Conservation (phyloP, 53 echinoderm and acorn worm genomes). For the Hippasteria phrygiana region DNA sequence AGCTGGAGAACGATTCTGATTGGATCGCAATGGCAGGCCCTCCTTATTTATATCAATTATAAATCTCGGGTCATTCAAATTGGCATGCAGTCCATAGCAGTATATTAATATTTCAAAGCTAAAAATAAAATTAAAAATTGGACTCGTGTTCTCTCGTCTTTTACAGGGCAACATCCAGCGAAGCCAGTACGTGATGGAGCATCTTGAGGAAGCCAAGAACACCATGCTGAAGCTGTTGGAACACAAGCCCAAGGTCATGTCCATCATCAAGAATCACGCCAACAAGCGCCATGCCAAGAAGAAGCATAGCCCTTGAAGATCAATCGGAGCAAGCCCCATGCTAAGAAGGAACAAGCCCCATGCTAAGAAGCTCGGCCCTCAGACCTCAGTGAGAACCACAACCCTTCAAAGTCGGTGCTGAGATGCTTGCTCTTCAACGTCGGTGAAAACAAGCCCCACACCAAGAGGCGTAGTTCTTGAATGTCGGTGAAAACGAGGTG, state of each 20-base stretch:
- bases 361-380: not conserved
- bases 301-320: slow-evolving; percentile 81
- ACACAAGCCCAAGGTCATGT: slow-evolving; percentile 94
- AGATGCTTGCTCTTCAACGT: no score
- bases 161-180: slow-evolving; percentile 96
- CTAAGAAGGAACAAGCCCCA: not conserved
- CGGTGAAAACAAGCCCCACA: no score
- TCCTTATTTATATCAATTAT: no score
- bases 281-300: slow-evolving; percentile 98
- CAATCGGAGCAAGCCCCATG: not conserved
- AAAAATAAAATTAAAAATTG: not conserved
- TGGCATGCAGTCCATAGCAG: no score
- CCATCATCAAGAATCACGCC: slow-evolving; percentile 96
- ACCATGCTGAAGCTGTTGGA: slow-evolving; percentile 91
- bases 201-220: slow-evolving; percentile 88
- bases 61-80: no score
- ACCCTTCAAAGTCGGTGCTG: no score
- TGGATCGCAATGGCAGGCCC: no score
- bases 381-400: not conserved
- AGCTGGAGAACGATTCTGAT: no score
- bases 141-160: no score
- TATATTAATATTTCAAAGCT: not conserved
- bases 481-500: no score
- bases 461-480: no score
- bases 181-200: slow-evolving; percentile 90